Percentiles rank a stretch among this genome's conserved stretches.
phyloP scores from a whole-genome alignment of 2,113 vertebrate species.

The Rattus norvegicus region GRCr8 NC_086035.1:63690501-63691000 shows the following conservation, averaged over 20 bases:
- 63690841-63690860: too few relatives aligned
- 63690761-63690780: too few relatives aligned
- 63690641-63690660: background rate
- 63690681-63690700: background rate
- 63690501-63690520: background rate
- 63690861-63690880: too few relatives aligned
- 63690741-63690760: too few relatives aligned
- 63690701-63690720: too few relatives aligned
- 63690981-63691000: too few relatives aligned
- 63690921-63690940: too few relatives aligned
- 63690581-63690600: background rate
- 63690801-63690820: background rate
- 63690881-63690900: too few relatives aligned
- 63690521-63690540: background rate
- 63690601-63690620: background rate
- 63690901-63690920: too few relatives aligned
- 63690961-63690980: too few relatives aligned
- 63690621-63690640: background rate
- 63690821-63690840: background rate
- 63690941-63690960: too few relatives aligned
- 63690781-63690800: background rate
- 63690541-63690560: background rate
- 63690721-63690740: too few relatives aligned
- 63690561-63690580: background rate
- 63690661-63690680: background rate